Evolutionary conservation across 2,797 vertebrate genomes (phyloP), one percentile per base, ranked within the genome.

Genomic region (Helostoma temminkii): DNA sequence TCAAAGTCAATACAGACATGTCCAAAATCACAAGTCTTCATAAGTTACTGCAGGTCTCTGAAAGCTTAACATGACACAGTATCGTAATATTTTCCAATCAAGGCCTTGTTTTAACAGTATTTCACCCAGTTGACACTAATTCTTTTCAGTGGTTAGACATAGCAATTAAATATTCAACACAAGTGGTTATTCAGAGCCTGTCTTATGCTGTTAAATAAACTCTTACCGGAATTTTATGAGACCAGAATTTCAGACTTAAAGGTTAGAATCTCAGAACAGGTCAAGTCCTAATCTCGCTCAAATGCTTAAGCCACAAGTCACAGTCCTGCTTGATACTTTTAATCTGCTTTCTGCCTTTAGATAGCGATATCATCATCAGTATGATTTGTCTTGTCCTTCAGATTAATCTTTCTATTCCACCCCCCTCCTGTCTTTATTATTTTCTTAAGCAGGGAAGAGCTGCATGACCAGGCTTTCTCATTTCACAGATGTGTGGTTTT

Each of bases 401-500:
- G 66, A 85, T 60, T 75, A 77, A 88, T 89, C 71, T 83, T 67
- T 76, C 32, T 24, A 49, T 83, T 84, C 70, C 68, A 50, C 47
- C 64, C 63, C 49, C 55, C 71, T 85, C 79, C 59, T 74, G 56
- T 64, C 67, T 76, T 88, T 74, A 76, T 88, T 88, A 85, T 89
- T 85, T 81, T 82, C 78, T 84, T 82, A 85, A 87, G 80, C 82
- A 84, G 81, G 56, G 71, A 76, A 59, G 88, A 78, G 68, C 87
- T 85, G 90, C 89, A 88, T 87, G 88, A 82, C 63, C 81, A 81
- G 66, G 61, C 86, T 89, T 92, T 93, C 88, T 89, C 88, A 93
- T 93, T 93, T 93, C 91, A 93, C 91, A 92, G 83, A 83, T 59
- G 82, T 87, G 74, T 83, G 86, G 70, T 85, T 92, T 91, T 86